Percentiles rank a stretch among this genome's conserved stretches.
phyloP scores from a whole-genome alignment of 2,113 vertebrate genomes.

The Apaloderma vittatum region DNA sequence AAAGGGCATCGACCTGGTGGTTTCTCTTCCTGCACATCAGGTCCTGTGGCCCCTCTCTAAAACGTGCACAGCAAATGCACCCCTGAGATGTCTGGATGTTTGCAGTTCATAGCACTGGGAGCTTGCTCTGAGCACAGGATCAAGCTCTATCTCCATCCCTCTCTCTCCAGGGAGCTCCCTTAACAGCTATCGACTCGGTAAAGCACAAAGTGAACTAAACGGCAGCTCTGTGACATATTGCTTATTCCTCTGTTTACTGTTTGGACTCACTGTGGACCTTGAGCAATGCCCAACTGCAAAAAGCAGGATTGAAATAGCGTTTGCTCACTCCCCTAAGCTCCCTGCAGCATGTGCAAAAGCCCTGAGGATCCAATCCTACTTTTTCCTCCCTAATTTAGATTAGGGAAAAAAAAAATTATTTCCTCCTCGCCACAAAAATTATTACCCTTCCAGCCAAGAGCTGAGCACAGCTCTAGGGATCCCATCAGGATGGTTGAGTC shows the following conservation, averaged over 20 bases:
- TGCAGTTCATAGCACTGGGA: background rate
- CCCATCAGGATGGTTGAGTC: background rate
- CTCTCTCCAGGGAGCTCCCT: background rate
- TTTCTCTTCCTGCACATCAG: background rate
- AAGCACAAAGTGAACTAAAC: background rate
- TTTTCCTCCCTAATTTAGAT: background rate
- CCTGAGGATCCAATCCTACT: background rate
- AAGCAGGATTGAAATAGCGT: background rate
- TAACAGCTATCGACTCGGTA: background rate
- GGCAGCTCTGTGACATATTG: background rate
- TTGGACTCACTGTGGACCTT: background rate
- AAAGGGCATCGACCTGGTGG: accelerated
- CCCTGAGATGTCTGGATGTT: background rate
- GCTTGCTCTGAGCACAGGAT: background rate
- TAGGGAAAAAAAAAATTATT: background rate
- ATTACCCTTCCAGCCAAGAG: background rate
- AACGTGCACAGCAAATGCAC: background rate
- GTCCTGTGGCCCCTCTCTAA: background rate
- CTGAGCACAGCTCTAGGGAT: background rate
- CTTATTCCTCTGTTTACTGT: background rate
- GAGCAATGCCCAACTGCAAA: background rate
- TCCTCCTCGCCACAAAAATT: background rate
- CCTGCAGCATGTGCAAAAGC: background rate
- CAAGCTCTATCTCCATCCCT: background rate
- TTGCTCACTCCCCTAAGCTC: background rate